phyloP scores from a whole-genome alignment of 2,113 vertebrate genomes.

The Calypte anna region DNA sequence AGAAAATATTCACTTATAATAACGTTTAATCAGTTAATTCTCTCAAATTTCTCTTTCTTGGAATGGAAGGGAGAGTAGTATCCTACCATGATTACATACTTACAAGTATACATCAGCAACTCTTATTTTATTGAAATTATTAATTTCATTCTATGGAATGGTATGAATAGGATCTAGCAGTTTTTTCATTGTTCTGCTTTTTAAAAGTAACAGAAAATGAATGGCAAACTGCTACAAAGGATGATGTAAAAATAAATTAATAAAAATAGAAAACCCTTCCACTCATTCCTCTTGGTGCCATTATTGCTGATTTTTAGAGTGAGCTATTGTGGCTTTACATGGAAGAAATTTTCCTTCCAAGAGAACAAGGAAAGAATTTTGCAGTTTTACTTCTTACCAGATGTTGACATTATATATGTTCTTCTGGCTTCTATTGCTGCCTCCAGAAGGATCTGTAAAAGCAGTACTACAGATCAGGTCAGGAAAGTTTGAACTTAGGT shows the following conservation, averaged over 20 bases:
- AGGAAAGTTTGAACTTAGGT: not conserved
- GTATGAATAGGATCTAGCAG: not conserved
- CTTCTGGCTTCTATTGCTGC: not conserved
- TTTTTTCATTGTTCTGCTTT: not conserved
- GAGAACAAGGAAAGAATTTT: slow-evolving; percentile 6
- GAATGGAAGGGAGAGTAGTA: not conserved
- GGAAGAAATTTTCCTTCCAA: not conserved
- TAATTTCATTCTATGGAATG: not conserved
- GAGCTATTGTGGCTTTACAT: not conserved
- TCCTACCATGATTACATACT: not conserved
- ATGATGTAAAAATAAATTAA: not conserved
- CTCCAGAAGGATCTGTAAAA: not conserved
- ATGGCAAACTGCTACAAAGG: not conserved
- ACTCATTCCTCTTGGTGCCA: not conserved
- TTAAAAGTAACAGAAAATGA: not conserved
- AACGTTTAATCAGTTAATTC: not conserved
- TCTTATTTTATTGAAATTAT: not conserved
- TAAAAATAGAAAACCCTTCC: not conserved
- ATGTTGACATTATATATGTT: not conserved
- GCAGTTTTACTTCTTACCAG: not conserved
- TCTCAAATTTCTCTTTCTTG: not conserved
- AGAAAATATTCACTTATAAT: not conserved
- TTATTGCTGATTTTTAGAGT: not conserved
- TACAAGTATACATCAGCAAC: not conserved
- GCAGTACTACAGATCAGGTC: not conserved